Base-by-base conservation (phyloP, 2,888 invertebrate genomes). In the Cinara cedri region DNA sequence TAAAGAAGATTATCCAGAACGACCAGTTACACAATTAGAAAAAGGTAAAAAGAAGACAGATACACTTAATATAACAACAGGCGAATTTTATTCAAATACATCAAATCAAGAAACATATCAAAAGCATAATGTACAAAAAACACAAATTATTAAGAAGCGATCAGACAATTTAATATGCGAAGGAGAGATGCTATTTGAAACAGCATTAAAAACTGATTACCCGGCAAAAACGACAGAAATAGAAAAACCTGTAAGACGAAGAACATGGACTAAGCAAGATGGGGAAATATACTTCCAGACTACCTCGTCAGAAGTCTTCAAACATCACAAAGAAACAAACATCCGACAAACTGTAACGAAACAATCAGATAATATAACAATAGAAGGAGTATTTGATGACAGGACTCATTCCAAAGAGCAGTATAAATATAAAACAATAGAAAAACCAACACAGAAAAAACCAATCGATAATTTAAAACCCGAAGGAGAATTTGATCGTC, bases 221-320 rank as follows among this genome's bases (percentile, higher is more conserved):
- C 88, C 89, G 1, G 88, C 90, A 84, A 91, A 91, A 84, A 85
- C 86, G 21, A 86, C 88, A 11, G 87, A 87, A 19, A 85, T 90
- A n/a, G 89, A 89, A 83, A 88, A 89, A 81, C 89, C 89, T 16
- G 85, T 87, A 21, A 88, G 91, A 80, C 88, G 91, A 83, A 87
- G 91, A 70, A 91, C 91, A 0, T 91, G 91, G 90, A 91, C 91
- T 0, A 91, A 91, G 84, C 91, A 92, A 85, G 91, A 91, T 83
- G 89, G 90, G 24, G 91, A 92, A 82, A 91, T 83, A 81, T 84
- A 91, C 84, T 90, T 91, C 82, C 84, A 84, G 81, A 91, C 92
- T 0, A 92, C 92, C 13, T 88, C 88, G n/a, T 81, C 83, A 19
- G 90, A 91, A 84, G 90, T 92, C 72, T 84, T 83, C 57, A 83